Conservation (phyloP, 2,797 vertebrate genomes). For the Gallinago nigripennis region DNA sequence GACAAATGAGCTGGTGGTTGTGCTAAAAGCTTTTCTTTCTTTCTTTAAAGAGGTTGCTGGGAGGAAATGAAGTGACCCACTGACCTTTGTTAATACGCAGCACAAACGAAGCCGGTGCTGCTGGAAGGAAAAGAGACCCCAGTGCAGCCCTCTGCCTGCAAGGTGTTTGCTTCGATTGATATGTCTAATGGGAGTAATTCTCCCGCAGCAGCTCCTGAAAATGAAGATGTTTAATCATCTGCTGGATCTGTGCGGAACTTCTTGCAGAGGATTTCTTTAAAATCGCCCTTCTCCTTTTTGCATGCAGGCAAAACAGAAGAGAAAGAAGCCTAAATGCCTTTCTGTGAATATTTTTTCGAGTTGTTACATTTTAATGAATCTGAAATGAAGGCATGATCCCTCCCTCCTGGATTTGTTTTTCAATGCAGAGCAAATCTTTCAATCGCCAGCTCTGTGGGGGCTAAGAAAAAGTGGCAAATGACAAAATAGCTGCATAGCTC, state of each 20-base stretch:
- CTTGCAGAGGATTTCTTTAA: neutral
- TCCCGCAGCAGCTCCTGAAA: constrained; percentile 25
- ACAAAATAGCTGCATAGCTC: neutral
- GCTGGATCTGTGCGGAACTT: neutral
- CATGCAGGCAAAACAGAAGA: neutral
- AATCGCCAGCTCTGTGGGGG: neutral
- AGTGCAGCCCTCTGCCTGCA: constrained; percentile 43
- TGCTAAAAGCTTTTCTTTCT: constrained; percentile 52
- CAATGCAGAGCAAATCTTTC: neutral
- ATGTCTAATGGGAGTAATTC: constrained; percentile 35
- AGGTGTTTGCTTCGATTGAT: constrained; percentile 48
- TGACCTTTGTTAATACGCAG: constrained; percentile 51
- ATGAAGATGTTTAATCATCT: constrained; percentile 57
- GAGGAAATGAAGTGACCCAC: constrained; percentile 63
- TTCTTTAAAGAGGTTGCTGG: constrained; percentile 47
- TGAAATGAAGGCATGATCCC: neutral
- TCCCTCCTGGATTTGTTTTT: neutral
- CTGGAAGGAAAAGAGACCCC: constrained; percentile 29
- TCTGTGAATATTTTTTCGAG: neutral
- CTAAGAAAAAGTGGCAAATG: neutral
- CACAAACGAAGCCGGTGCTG: constrained; percentile 16
- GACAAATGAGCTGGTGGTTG: constrained; percentile 33
- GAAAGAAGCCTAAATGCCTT: neutral
- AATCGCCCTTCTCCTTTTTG: neutral
- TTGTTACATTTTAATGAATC: neutral